Evolutionary conservation across 1,140 invertebrate genomes (phyloP).

Genomic region (Orussus abietinus): DNA sequence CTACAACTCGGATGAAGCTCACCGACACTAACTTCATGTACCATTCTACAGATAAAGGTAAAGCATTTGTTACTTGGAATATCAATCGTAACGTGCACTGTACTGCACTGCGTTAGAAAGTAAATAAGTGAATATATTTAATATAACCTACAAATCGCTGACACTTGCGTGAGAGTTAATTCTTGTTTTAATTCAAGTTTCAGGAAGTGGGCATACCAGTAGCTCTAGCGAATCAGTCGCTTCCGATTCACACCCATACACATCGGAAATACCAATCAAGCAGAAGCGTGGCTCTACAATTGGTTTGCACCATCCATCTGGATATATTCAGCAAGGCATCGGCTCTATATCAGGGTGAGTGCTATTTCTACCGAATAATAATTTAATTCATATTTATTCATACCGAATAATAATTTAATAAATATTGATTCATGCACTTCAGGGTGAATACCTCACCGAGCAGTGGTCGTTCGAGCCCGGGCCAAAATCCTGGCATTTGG

Average conservation of each 20-base stretch:
- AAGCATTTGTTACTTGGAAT: not conserved
- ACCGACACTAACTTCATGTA: slow-evolving; percentile 42
- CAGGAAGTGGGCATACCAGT: slow-evolving; percentile 57
- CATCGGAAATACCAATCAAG: slow-evolving; percentile 37
- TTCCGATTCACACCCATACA: slow-evolving; percentile 47
- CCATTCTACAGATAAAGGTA: slow-evolving; percentile 44
- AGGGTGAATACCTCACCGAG: slow-evolving; percentile 40
- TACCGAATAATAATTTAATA: slow-evolving; percentile 4
- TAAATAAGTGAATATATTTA: too few species aligned
- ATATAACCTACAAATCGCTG: too few species aligned
- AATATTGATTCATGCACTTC: slow-evolving; percentile 10
- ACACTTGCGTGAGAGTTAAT: too few species aligned
- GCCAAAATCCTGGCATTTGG: slow-evolving; percentile 41
- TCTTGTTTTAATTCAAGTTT: slow-evolving; percentile 20
- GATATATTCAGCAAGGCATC: slow-evolving; percentile 38
- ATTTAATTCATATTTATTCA: slow-evolving; percentile 3
- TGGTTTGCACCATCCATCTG: slow-evolving; percentile 35
- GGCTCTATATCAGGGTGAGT: slow-evolving; percentile 41
- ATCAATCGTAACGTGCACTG: not conserved
- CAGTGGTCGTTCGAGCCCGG: slow-evolving; percentile 43
- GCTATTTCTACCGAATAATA: slow-evolving; percentile 4
- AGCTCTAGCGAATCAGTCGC: slow-evolving; percentile 74
- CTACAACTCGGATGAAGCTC: slow-evolving; percentile 34
- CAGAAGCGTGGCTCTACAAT: slow-evolving; percentile 39
- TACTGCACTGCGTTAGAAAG: too few species aligned